Evolutionary conservation across 2,113 vertebrate genomes (phyloP), one percentile per base, ranked within the genome.

Genomic region (Hiodon tergisus): DNA sequence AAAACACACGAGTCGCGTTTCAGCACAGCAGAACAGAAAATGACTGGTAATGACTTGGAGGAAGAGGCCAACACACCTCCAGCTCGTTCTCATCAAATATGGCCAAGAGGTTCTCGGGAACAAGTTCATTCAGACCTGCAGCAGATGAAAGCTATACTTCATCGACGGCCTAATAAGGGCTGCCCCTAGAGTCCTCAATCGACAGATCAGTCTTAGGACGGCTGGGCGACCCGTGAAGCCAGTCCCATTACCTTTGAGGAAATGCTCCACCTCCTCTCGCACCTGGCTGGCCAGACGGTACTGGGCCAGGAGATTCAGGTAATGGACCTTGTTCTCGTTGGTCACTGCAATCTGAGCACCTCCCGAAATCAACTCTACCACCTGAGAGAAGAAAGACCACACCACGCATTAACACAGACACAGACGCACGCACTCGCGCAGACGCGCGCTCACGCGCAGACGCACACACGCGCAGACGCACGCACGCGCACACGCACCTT

Each of bases 1-100:
- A 16, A 16, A 50, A 51, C 53, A 60, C 60, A 69, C 51, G n/a
- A 52, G 3, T 51, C 10, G 65, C 72, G 58, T 3, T 4, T 6
- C 55, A 14, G 7, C 7, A 69, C 13, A 1, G 16, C 57, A 0
- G 11, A 11, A 17, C 51, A 65, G 4, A 61, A 14, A 51, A 47
- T 10, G 16, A 9, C 68, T 17, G 10, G 13, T 31, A 31, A 31
- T 31, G 31, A 31, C 31, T 31, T 31, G 31, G 31, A 31, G 48
- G 17, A 60, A 58, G 51, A n/a, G 16, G 47, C 16, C 7, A 13
- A 72, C 83, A 81, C 89, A 99, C 97, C 94, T 99, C 97, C 81
- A 99, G 88, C 76, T 99, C 97, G 82, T 99, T 99, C 86, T 99
- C 97, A 91, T 99, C 96, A 90, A 99, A 99, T 91, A 99, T 99